A percentile compares a stretch with the other conserved stretches of the same genome.
Evolutionary conservation across 2,888 invertebrate genomes (phyloP).

Genomic region (Oscheius sp.): DNA sequence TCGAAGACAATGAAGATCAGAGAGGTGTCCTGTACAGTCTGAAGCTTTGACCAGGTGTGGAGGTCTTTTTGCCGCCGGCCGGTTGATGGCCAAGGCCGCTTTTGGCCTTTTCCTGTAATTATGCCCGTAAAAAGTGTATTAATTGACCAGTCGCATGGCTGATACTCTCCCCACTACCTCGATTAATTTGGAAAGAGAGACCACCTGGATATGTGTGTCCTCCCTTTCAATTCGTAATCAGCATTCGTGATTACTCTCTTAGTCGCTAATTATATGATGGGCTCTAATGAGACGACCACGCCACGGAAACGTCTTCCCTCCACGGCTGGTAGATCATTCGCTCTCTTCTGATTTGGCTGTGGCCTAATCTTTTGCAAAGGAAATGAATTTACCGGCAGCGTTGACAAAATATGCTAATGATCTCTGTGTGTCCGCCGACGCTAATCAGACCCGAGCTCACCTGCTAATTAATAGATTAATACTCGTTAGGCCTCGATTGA

Average conservation of each 20-base stretch:
- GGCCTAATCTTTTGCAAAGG: not conserved
- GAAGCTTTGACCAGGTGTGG: no score
- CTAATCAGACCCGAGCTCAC: constrained; percentile 27
- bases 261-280: constrained; percentile 32
- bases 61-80: not conserved
- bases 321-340: not conserved
- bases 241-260: constrained; percentile 29
- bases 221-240: constrained; percentile 17
- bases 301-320: constrained; percentile 9
- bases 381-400: not conserved
- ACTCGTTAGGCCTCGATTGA: constrained; percentile 32
- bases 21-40: no score
- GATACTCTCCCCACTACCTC: constrained; percentile 1
- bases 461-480: constrained; percentile 33
- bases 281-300: constrained; percentile 29
- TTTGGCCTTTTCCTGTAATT: constrained; percentile 31
- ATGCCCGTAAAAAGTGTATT: constrained; percentile 26
- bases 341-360: not conserved
- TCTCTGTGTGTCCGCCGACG: constrained; percentile 12
- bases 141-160: constrained; percentile 6
- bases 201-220: not conserved
- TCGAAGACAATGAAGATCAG: no score
- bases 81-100: constrained; percentile 28
- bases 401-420: constrained; percentile 8
- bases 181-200: not conserved